A percentile compares a stretch with the other conserved stretches of the same genome.
Evolutionary conservation across 2,113 vertebrate species (phyloP).

Genomic region (Syngnathoides biaculeatus): DNA sequence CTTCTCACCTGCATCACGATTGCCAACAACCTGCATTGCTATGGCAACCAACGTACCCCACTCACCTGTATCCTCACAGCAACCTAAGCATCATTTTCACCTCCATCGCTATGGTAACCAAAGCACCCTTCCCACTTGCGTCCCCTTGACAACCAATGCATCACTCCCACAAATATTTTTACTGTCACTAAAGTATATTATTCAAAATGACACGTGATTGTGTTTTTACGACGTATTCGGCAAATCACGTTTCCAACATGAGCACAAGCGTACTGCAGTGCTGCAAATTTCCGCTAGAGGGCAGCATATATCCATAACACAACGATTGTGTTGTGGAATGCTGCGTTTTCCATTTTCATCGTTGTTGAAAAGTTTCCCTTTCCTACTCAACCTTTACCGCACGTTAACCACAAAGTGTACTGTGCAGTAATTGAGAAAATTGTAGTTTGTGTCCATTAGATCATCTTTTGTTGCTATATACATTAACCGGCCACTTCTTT

Average conservation of each 20-base stretch:
- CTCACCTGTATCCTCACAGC: neutral
- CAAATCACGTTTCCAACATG: neutral
- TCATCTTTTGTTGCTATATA: too few relatives aligned
- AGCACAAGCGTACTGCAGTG: neutral
- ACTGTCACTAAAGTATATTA: too few relatives aligned
- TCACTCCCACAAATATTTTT: too few relatives aligned
- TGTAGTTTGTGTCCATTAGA: too few relatives aligned
- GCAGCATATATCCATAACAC: neutral
- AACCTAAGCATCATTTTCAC: neutral
- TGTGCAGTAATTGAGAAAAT: neutral
- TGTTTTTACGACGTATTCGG: too few relatives aligned
- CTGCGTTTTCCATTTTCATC: neutral
- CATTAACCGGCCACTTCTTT: too few relatives aligned
- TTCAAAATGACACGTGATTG: too few relatives aligned
- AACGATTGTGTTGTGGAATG: neutral
- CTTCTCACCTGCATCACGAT: too few relatives aligned
- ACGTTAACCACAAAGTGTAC: neutral
- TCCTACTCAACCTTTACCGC: neutral
- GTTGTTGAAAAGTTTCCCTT: neutral
- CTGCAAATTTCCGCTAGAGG: slow-evolving; percentile 7
- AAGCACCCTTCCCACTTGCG: neutral
- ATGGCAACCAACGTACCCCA: too few relatives aligned
- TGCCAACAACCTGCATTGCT: too few relatives aligned
- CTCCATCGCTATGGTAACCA: neutral
- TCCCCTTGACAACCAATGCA: too few relatives aligned